Evolutionary conservation across 1,140 invertebrate genomes (phyloP).

Genomic region (Heliothis subflexa): DNA sequence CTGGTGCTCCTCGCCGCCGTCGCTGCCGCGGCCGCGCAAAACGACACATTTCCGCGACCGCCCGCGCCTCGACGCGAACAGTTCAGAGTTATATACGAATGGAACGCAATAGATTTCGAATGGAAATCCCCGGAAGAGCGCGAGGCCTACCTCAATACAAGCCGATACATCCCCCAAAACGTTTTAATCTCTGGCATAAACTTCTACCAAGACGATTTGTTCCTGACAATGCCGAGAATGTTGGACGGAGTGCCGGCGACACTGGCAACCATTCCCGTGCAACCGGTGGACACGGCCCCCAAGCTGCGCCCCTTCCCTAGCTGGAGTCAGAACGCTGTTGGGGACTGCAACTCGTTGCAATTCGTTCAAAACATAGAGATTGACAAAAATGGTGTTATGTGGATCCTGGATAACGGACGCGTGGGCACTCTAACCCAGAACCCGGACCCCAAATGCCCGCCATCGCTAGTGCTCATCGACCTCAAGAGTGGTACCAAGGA

Average conservation of each 20-base stretch:
- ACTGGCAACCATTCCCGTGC: constrained; percentile 87
- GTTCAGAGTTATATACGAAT: constrained; percentile 86
- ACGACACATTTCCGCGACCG: constrained; percentile 59
- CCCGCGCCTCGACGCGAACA: constrained; percentile 74
- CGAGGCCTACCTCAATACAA: constrained; percentile 78
- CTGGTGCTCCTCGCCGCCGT: constrained; percentile 66
- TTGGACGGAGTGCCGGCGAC: constrained; percentile 89
- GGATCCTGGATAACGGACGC: constrained; percentile 90
- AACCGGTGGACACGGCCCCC: constrained; percentile 86
- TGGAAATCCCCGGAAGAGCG: constrained; percentile 77
- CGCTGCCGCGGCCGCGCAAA: constrained; percentile 71
- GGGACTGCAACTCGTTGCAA: constrained; percentile 88
- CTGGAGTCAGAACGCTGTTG: constrained; percentile 89
- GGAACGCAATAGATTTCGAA: constrained; percentile 83
- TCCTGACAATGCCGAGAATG: constrained; percentile 89
- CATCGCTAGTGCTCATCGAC: constrained; percentile 90
- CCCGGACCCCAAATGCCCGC: constrained; percentile 85
- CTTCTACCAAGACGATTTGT: constrained; percentile 88
- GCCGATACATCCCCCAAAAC: constrained; percentile 88
- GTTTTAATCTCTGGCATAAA: constrained; percentile 88
- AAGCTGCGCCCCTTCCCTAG: constrained; percentile 89
- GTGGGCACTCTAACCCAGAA: constrained; percentile 84
- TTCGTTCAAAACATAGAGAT: constrained; percentile 91
- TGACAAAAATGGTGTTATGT: constrained; percentile 89
- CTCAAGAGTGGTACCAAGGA: constrained; percentile 87